A percentile compares a stretch with the other conserved stretches of the same genome.
phyloP scores from a whole-genome alignment of 2,113 vertebrate species.

The Osmerus mordax region DNA sequence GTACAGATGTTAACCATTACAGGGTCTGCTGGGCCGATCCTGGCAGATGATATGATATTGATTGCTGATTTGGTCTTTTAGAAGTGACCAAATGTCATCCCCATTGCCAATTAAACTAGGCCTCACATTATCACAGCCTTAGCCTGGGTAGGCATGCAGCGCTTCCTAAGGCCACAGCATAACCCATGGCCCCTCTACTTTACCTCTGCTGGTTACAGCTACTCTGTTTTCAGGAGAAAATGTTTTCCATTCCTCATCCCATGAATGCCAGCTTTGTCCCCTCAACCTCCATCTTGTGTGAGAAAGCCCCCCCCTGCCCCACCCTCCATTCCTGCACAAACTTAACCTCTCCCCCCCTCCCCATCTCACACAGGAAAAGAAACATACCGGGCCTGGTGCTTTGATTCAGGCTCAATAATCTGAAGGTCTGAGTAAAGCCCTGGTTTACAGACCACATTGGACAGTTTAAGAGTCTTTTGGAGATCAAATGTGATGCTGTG shows the following conservation, averaged over 20 bases:
- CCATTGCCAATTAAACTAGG: conserved; percentile 35
- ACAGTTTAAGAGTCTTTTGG: conserved; percentile 20
- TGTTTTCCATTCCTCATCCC: conserved; percentile 78
- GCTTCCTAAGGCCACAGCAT: conserved; percentile 44
- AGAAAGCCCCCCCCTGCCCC: conserved; percentile 63
- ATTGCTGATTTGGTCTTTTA: neutral
- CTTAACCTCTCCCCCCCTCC: conserved; percentile 63
- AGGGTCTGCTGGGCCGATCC: neutral
- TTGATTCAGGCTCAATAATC: conserved; percentile 64
- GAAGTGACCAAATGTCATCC: conserved; percentile 31
- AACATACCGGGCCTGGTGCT: conserved; percentile 57
- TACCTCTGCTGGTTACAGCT: conserved; percentile 61
- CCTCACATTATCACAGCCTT: conserved; percentile 23
- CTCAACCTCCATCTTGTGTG: conserved; percentile 71
- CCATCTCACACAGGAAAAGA: conserved; percentile 69
- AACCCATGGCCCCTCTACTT: conserved; percentile 56
- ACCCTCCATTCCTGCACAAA: conserved; percentile 65
- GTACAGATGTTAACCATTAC: conserved; percentile 20
- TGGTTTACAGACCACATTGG: conserved; percentile 35
- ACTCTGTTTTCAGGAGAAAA: conserved; percentile 75
- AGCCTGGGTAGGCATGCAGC: conserved; percentile 16
- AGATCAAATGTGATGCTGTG: conserved; percentile 8
- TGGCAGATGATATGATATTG: conserved; percentile 15
- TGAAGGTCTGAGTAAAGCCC: conserved; percentile 48
- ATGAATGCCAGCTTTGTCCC: conserved; percentile 82